A percentile compares a stretch with the other conserved stretches of the same genome.
Evolutionary conservation across 1,140 invertebrate species (phyloP).

Genomic region (Drosophila neocordata): DNA sequence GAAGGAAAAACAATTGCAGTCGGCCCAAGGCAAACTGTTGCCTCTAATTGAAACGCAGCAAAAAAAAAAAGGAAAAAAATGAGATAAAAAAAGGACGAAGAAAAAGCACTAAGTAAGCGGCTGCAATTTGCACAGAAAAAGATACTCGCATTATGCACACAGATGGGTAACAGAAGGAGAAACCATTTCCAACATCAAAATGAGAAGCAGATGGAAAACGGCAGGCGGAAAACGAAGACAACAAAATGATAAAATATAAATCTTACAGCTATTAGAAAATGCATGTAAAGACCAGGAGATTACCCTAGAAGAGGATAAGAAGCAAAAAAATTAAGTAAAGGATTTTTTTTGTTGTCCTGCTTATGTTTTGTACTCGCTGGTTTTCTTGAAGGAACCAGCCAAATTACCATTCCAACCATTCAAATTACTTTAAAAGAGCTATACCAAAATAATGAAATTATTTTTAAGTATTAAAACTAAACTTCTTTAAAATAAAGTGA

Average conservation of each 20-base stretch:
- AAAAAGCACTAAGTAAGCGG: conserved; percentile 37
- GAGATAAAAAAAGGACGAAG: background rate
- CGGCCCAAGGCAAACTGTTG: conserved; percentile 63
- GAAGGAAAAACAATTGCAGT: conserved; percentile 52
- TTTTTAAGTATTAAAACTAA: no score
- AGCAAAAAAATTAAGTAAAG: no score
- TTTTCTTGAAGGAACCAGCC: no score
- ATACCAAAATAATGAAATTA: no score
- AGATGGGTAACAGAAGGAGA: background rate
- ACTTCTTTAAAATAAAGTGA: no score
- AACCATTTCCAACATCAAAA: background rate
- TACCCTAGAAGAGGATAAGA: background rate
- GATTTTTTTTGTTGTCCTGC: no score
- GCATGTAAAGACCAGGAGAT: background rate
- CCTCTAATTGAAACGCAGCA: conserved; percentile 69
- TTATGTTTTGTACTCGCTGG: no score
- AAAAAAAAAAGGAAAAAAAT: background rate
- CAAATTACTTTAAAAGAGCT: no score
- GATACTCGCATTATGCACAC: conserved; percentile 53
- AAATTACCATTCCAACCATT: no score
- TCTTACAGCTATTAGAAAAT: background rate
- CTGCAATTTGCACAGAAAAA: conserved; percentile 64
- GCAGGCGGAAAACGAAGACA: conserved; percentile 5
- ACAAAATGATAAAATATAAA: conserved; percentile 3
- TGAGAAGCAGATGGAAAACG: conserved; percentile 22